These are phyloP conservation scores for Murina feae DNA, from an alignment of 2,113 vertebrate genomes.

Conservation along the genomic window DNA sequence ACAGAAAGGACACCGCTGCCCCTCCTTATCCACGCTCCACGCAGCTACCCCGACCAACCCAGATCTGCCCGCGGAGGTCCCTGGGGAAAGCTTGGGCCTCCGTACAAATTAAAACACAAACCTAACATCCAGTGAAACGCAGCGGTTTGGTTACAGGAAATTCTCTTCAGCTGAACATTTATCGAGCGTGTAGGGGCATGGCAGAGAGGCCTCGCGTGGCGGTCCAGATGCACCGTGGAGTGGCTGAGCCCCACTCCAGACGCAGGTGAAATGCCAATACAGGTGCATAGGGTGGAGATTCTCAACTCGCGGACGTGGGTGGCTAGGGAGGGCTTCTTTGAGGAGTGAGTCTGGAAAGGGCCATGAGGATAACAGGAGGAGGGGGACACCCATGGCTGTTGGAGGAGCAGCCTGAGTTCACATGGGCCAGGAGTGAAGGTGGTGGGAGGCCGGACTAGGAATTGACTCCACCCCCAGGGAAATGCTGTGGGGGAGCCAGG, in stretches of 20 bases:
- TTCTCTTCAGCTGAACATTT: too few relatives aligned
- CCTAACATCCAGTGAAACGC: accelerated
- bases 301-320: accelerated
- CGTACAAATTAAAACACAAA: background rate
- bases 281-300: accelerated
- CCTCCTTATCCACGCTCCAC: accelerated
- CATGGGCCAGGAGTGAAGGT: background rate
- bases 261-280: accelerated
- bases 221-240: too few relatives aligned
- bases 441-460: accelerated
- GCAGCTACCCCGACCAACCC: background rate
- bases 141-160: background rate
- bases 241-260: background rate
- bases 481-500: accelerated
- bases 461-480: background rate
- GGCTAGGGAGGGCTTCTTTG: background rate
- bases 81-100: too few relatives aligned
- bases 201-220: background rate
- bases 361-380: too few relatives aligned
- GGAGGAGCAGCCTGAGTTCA: background rate
- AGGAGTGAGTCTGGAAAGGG: background rate
- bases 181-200: accelerated
- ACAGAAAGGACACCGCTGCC: background rate
- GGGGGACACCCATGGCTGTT: background rate
- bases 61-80: accelerated